Conservation (phyloP, 2,797 vertebrate species). For the Takifugu ocellatus region DNA sequence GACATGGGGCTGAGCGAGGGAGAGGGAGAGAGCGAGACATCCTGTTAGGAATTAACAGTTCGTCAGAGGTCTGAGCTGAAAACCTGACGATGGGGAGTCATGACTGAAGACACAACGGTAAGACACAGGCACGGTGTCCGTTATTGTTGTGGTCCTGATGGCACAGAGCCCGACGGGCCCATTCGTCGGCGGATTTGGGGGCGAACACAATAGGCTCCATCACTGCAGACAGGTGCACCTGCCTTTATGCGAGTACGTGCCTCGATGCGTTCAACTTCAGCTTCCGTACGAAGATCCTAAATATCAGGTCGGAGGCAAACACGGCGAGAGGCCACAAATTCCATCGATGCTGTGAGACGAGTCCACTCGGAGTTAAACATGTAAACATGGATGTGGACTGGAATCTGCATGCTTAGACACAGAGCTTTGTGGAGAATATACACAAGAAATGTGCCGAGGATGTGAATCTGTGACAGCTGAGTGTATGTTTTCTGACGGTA, state of each 20-base stretch:
- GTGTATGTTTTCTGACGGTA: conserved; percentile 10
- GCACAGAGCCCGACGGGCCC: conserved; percentile 25
- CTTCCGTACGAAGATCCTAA: conserved; percentile 25
- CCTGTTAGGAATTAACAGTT: conserved; percentile 66
- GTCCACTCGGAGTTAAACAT: conserved; percentile 21
- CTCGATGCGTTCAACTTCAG: conserved; percentile 58
- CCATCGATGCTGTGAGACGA: conserved; percentile 28
- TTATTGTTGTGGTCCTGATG: conserved; percentile 3
- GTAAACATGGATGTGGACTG: conserved; percentile 51
- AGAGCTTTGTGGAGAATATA: conserved; percentile 50
- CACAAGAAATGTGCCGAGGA: conserved; percentile 20
- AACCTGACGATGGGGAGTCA: conserved; percentile 61
- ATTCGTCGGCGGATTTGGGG: conserved; percentile 40
- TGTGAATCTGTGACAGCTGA: conserved; percentile 10
- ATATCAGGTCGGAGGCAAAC: conserved; percentile 37
- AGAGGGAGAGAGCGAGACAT: conserved; percentile 58
- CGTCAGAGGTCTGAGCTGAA: conserved; percentile 60
- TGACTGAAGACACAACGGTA: conserved; percentile 72
- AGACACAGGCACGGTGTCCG: conserved; percentile 36
- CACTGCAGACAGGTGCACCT: conserved; percentile 76
- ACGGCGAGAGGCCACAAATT: conserved; percentile 40
- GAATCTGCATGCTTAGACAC: conserved; percentile 59
- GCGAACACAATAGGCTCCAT: conserved; percentile 56
- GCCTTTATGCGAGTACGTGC: conserved; percentile 61
- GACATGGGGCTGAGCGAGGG: conserved; percentile 73